phyloP scores from a whole-genome alignment of 2,113 vertebrate species.

The Anhinga rufa region DNA sequence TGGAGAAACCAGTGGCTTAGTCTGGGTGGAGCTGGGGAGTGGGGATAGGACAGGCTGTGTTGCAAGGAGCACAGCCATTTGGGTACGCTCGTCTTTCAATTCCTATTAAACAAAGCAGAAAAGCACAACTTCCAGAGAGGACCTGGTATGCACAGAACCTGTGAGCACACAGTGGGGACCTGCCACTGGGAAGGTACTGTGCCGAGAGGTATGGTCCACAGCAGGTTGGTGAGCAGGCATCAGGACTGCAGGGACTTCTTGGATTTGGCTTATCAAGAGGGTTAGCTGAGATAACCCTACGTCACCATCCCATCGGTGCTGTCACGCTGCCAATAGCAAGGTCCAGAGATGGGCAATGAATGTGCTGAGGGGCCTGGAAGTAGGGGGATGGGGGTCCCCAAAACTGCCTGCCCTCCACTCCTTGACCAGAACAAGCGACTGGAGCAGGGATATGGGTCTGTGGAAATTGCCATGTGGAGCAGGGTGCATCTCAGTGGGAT shows the following conservation, averaged over 20 bases:
- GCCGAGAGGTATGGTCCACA: not conserved
- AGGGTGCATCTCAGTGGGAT: not conserved
- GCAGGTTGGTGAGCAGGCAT: not conserved
- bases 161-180: not conserved
- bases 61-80: not conserved
- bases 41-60: not conserved
- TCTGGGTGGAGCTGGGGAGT: not conserved
- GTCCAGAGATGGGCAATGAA: not conserved
- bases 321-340: not conserved
- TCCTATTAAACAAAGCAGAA: not conserved
- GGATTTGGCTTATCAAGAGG: not conserved
- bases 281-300: not conserved
- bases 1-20: not conserved
- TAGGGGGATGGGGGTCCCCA: not conserved
- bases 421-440: not conserved
- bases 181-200: too few species aligned
- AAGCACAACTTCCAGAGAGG: not conserved
- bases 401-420: not conserved
- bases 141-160: not conserved
- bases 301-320: not conserved
- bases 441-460: not conserved
- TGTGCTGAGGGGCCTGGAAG: not conserved
- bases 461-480: not conserved
- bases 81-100: not conserved
- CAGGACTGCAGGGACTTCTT: not conserved